phyloP scores from a whole-genome alignment of 2,888 invertebrate species.

The Cheilosia impressa region DNA sequence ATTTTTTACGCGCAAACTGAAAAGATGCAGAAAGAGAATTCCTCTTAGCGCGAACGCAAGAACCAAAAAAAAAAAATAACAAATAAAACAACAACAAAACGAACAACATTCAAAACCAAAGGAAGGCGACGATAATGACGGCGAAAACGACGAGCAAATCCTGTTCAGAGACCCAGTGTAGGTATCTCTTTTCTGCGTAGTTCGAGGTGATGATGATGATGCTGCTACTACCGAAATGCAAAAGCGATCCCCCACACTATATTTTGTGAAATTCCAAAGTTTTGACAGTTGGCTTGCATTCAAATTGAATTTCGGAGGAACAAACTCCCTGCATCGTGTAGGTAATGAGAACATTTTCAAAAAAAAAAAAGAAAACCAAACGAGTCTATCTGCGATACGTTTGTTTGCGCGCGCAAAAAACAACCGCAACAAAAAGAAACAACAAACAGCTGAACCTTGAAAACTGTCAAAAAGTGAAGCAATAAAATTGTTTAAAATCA shows the following conservation, averaged over 20 bases:
- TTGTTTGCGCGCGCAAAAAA: conserved; percentile 16
- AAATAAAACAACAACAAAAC: neutral
- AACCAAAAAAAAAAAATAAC: neutral
- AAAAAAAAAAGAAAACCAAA: conserved; percentile 20
- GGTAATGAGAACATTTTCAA: conserved; percentile 28
- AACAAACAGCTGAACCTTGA: conserved; percentile 75
- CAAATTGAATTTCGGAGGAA: conserved; percentile 59
- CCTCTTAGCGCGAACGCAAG: conserved; percentile 42
- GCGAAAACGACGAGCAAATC: conserved; percentile 65
- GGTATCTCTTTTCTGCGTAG: conserved; percentile 3
- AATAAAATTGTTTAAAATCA: conserved; percentile 76
- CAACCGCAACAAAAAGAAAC: conserved; percentile 44
- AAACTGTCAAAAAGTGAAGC: conserved; percentile 75
- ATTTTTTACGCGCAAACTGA: conserved; percentile 54
- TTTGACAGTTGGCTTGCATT: conserved; percentile 72
- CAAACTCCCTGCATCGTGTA: conserved; percentile 16
- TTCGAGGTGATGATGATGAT: conserved; percentile 67
- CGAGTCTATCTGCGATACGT: conserved; percentile 46
- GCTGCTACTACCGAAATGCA: conserved; percentile 40
- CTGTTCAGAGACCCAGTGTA: conserved; percentile 22
- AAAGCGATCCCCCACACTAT: conserved; percentile 23
- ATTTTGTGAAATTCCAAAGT: conserved; percentile 44
- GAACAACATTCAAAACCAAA: conserved; percentile 6
- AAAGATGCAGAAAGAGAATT: conserved; percentile 69
- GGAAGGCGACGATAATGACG: conserved; percentile 67